phyloP scores from a whole-genome alignment of 2,888 invertebrate genomes.

The Agonopterix arenella region DNA sequence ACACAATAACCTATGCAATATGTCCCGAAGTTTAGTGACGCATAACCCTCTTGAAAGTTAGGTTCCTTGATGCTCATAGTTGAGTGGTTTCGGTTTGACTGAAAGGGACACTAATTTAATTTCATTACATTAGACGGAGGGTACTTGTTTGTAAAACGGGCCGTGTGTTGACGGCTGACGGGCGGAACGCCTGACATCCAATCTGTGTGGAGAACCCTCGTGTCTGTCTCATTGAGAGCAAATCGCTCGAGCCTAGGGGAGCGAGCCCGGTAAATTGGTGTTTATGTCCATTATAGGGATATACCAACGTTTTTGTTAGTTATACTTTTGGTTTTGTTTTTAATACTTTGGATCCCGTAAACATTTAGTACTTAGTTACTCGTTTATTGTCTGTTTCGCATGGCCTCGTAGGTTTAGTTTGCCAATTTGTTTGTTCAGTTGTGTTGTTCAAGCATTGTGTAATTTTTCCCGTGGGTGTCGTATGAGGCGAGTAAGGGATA shows the following conservation, averaged over 20 bases:
- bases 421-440: no score
- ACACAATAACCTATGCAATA: no score
- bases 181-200: constrained; percentile 47
- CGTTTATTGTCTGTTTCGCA: no score
- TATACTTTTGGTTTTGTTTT: no score
- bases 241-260: constrained; percentile 38
- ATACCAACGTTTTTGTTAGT: no score
- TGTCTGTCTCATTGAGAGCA: constrained; percentile 56
- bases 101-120: constrained; percentile 49
- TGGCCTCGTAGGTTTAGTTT: no score
- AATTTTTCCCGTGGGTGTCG: no score
- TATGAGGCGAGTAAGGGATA: no score
- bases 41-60: not conserved
- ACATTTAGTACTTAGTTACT: no score
- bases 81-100: constrained; percentile 20
- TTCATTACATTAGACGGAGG: constrained; percentile 44
- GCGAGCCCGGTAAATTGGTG: constrained; percentile 7
- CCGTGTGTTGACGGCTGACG: constrained; percentile 21
- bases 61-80: constrained; percentile 4
- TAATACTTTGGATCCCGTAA: no score
- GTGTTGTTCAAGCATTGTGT: no score
- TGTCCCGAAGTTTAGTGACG: no score
- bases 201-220: constrained; percentile 56
- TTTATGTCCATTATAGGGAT: constrained; percentile 4
- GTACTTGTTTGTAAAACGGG: constrained; percentile 31